Percentiles rank a stretch among this genome's conserved stretches.
phyloP scores from a whole-genome alignment of 1,140 invertebrate genomes.

The Brachionus asplanchnoidis region DNA sequence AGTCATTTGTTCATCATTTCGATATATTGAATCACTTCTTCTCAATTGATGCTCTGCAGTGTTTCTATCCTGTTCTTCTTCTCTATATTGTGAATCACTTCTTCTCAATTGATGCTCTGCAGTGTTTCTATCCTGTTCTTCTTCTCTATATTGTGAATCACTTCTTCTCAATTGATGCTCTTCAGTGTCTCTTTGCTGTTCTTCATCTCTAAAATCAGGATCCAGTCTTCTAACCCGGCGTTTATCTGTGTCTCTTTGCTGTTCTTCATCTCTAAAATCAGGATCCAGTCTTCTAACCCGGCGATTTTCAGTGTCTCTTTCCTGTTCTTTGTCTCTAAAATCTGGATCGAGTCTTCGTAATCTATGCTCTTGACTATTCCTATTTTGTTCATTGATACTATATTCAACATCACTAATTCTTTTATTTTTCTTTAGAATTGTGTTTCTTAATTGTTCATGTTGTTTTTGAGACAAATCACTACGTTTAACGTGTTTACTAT shows the following conservation, averaged over 20 bases:
- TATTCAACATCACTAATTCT: not conserved
- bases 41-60: not conserved
- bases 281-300: not conserved
- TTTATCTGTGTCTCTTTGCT: not conserved
- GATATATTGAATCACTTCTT: not conserved
- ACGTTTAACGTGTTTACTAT: not conserved
- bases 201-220: not conserved
- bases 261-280: not conserved
- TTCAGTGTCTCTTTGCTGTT: not conserved
- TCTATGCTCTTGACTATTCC: not conserved
- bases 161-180: not conserved
- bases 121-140: not conserved
- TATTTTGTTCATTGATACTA: not conserved
- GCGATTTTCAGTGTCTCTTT: not conserved
- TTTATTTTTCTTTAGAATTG: not conserved
- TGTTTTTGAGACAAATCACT: not conserved
- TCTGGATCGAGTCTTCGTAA: not conserved
- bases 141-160: not conserved
- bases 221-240: not conserved
- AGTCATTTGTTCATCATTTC: not conserved
- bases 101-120: not conserved
- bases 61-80: not conserved
- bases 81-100: not conserved
- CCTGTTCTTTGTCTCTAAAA: not conserved
- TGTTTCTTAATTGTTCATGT: not conserved